Base-by-base conservation (phyloP, 2,797 vertebrate genomes). In the Pseudochirops corinnae region DNA sequence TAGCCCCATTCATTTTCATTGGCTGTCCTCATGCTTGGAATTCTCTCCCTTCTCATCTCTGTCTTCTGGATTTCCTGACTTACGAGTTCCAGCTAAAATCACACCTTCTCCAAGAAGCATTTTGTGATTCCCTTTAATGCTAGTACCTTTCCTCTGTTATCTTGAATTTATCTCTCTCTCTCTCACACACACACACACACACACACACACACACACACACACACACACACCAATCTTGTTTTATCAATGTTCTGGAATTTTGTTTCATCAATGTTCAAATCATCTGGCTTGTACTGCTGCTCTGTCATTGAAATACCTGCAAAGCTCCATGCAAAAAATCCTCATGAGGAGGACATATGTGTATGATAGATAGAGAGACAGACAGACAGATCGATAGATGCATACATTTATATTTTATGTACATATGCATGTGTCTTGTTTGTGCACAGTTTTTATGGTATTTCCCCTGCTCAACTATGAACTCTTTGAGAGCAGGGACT, bases 241-340 rank as follows among this genome's bases (percentile, higher is more conserved):
- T 31, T 18, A 58, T 58, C 26, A 28, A 10, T 58, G 28, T 58
- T 53, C 7, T 31, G 58, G 13, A 2, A 10, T 93, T 33, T 14
- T 93, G n/a, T 94, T 96, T 94, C 55, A 29, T 52, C 21, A 5
- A 28, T 52, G n/a, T 94, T 50, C 82, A 55, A 60, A 28, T 21
- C 62, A 60, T 2, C 0, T 92, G 13, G 33, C 93, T 39, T 90
- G 55, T 57, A 7, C 9, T 94, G 18, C 94, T 96, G 52, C 4
- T 87, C 90, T n/a, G 9, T 31, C 56, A 14, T 21, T 53, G 29
- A 31, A 94, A 92, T 50, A 90, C 50, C 95, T 91, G 94, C 58
- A 31, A 93, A 96, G 96, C 56, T 50, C 91, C 93, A 33, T 31
- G 14, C 16, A 24, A 55, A n/a, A 52, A 1, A 39, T 97, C 93